Evolutionary conservation across 2,797 vertebrate species (phyloP).

Genomic region (Lutjanus campechanus): DNA sequence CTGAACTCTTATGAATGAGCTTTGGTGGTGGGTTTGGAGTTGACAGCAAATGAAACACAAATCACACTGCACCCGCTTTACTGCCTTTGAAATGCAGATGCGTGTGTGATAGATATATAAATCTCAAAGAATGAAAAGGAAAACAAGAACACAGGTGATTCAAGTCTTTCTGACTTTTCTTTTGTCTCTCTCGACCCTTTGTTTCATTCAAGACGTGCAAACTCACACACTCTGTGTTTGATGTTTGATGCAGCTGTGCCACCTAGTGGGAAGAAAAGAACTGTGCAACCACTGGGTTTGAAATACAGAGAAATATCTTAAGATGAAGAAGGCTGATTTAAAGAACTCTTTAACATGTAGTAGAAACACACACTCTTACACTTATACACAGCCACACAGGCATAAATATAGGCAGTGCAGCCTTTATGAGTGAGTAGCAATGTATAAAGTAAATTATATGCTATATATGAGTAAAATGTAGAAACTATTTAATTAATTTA

Average conservation of each 20-base stretch:
- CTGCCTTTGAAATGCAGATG: not conserved
- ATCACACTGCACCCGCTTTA: not conserved
- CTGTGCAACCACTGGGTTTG: not conserved
- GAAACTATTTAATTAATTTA: too few relatives aligned
- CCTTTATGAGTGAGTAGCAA: too few relatives aligned
- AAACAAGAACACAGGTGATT: not conserved
- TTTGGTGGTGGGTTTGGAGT: not conserved
- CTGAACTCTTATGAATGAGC: too few relatives aligned
- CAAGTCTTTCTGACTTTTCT: not conserved
- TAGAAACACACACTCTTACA: not conserved
- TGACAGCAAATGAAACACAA: not conserved
- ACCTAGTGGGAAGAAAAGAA: constrained; percentile 59
- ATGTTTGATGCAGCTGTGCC: constrained; percentile 40
- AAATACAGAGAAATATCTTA: not conserved
- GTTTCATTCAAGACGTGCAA: not conserved
- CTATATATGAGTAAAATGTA: too few relatives aligned
- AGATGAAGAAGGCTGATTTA: not conserved
- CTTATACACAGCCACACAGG: not conserved
- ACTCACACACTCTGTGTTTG: not conserved
- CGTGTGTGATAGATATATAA: too few relatives aligned
- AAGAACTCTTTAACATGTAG: not conserved
- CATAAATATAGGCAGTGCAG: too few relatives aligned
- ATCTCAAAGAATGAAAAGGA: not conserved
- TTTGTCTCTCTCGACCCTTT: not conserved
- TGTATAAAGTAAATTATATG: too few relatives aligned